Evolutionary conservation across 1,140 invertebrate species (phyloP), one percentile per base, ranked within the genome.

Genomic region (Monomorium pharaonis): DNA sequence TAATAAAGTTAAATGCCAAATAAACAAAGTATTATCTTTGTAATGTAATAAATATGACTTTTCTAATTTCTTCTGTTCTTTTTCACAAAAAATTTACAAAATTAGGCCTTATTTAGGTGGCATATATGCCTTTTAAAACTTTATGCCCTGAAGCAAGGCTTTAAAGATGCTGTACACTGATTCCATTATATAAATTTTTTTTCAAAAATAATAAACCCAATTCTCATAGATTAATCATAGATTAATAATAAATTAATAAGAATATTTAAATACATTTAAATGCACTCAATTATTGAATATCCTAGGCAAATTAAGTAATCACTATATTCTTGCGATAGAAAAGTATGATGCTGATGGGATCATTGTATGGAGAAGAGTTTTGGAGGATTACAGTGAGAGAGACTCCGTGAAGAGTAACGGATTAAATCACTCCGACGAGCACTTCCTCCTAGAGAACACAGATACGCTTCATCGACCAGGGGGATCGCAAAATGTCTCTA

Each of bases 401-500:
- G n/a, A 56, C 5, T 54, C 14, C 21, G 33, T 16, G 21, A 42
- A 21, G n/a, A n/a, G 65, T 70, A 70, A 81, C 49, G 44, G 27
- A 2, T 69, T 44, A 60, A 44, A 49, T 74, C 76, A 47, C n/a
- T 56, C 54, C 44, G 63, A 47, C 16, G 60, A 44, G 56, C 16
- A 77, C 84, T 54, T 70, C 44, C 67, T 33, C 12, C 62, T 42
- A 65, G 62, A 65, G 81, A 6, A 21, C 10, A 9, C n/a, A 65
- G 76, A 62, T 49, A 74, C 21, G 67, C 16, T 86, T 37, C 70
- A 37, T 47, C 44, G 60, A 60, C 37, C 56, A 42, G 56, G 18
- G 60, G 24, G 56, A 85, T 88, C 30, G 86, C 58, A 49, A 67
- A 76, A 85, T 70, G 58, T 62, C 65, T 69, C 85, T 80, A 75